Evolutionary conservation across 2,113 vertebrate genomes (phyloP).

Genomic region (Sporophila hypoxantha): DNA sequence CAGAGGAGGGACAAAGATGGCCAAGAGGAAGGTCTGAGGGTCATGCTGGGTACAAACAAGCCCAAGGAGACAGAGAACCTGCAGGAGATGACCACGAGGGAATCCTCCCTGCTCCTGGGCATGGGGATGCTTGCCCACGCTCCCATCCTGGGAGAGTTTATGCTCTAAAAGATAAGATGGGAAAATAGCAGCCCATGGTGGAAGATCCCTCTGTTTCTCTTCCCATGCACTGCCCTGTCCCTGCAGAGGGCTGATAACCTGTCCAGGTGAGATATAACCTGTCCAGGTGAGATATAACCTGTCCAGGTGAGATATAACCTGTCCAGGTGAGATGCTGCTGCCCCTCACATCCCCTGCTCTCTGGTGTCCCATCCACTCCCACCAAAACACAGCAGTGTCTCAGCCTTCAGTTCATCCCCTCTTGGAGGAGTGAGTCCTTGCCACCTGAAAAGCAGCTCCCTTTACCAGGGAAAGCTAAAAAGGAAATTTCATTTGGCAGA

Average conservation of each 20-base stretch:
- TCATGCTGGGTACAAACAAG: neutral
- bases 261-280: neutral
- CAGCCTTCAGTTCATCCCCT: neutral
- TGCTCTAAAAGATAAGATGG: neutral
- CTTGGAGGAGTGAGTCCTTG: neutral
- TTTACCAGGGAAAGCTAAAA: neutral
- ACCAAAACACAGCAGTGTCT: accelerated
- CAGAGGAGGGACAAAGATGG: neutral
- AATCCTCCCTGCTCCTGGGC: neutral
- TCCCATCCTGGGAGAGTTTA: neutral
- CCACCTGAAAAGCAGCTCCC: neutral
- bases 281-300: too few species aligned
- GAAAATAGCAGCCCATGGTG: neutral
- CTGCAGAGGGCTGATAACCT: neutral
- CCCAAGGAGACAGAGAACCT: neutral
- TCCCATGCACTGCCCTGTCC: neutral
- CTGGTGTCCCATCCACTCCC: neutral
- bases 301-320: too few species aligned
- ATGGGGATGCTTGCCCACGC: neutral
- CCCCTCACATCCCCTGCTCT: neutral
- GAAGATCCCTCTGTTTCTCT: neutral
- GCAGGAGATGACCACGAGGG: neutral
- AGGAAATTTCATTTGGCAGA: neutral
- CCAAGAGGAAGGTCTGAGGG: neutral
- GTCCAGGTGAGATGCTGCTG: neutral